Evolutionary conservation across 2,113 vertebrate genomes (phyloP).

Genomic region (Tetrao urogallus): DNA sequence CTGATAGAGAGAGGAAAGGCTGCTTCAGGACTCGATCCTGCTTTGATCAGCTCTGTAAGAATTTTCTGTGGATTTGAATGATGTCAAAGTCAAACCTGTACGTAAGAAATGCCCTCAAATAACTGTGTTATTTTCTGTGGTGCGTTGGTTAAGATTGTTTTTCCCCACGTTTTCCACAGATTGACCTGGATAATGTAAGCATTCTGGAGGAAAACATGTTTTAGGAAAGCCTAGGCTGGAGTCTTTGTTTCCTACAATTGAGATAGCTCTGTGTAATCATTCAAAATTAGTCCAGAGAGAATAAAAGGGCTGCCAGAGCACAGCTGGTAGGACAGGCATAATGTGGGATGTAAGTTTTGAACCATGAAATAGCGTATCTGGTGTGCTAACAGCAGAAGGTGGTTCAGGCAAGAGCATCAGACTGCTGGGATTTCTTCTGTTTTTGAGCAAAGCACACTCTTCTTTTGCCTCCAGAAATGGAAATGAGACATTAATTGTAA

Average conservation of each 20-base stretch:
- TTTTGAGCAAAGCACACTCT: background rate
- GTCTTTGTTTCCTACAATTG: slow-evolving; percentile 33
- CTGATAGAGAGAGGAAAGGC: background rate
- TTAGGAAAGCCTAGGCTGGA: slow-evolving; percentile 11
- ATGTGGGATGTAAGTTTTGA: slow-evolving; percentile 10
- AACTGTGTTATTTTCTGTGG: slow-evolving; percentile 18
- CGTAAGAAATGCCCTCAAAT: background rate
- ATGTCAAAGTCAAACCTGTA: background rate
- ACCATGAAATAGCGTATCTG: background rate
- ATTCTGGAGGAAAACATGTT: slow-evolving; percentile 21
- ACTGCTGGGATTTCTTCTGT: background rate
- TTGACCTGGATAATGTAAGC: slow-evolving; percentile 39
- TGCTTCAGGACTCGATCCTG: background rate
- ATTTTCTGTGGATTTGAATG: background rate
- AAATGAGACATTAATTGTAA: background rate
- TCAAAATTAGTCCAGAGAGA: slow-evolving; percentile 36
- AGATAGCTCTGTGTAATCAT: background rate
- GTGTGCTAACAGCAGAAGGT: background rate
- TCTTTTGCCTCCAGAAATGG: slow-evolving; percentile 11
- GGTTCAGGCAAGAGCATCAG: background rate
- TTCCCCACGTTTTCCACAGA: background rate
- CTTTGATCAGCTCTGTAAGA: background rate
- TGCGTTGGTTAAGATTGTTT: background rate
- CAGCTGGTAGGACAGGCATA: background rate
- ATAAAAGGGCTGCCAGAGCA: background rate